Percentiles rank a stretch among this genome's conserved stretches.
These are phyloP conservation scores for Autographa gamma DNA, from an alignment of 2,888 invertebrate genomes.

Conservation along the genomic window DNA sequence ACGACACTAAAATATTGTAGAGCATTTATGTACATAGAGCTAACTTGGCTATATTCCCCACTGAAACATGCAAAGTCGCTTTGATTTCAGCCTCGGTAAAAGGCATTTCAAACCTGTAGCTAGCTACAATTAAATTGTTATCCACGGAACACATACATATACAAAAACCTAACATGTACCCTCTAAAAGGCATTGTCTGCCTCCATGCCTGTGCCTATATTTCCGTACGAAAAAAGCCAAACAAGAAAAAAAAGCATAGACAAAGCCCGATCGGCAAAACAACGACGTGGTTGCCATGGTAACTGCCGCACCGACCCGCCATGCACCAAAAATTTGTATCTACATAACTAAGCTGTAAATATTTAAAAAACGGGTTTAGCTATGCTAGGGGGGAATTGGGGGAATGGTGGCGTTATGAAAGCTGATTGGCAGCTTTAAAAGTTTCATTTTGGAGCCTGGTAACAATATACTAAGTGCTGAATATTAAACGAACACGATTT, in stretches of 20 bases:
- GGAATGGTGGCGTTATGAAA: constrained; percentile 29
- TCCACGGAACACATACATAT: constrained; percentile 32
- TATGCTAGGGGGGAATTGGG: constrained; percentile 45
- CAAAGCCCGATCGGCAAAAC: constrained; percentile 84
- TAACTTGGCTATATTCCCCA: background rate
- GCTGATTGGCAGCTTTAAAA: constrained; percentile 49
- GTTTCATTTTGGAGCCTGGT: constrained; percentile 30
- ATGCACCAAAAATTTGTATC: constrained; percentile 72
- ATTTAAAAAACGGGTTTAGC: constrained; percentile 55
- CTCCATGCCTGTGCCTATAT: constrained; percentile 70
- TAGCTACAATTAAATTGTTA: constrained; percentile 47
- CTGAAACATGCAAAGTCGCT: constrained; percentile 1
- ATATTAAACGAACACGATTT: constrained; percentile 24
- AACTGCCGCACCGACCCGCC: constrained; percentile 77
- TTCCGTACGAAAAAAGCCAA: constrained; percentile 73
- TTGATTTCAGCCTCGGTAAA: constrained; percentile 20
- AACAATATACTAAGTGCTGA: constrained; percentile 22
- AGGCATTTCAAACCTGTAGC: constrained; percentile 51
- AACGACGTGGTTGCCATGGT: constrained; percentile 81
- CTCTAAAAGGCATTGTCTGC: constrained; percentile 71
- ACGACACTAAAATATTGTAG: background rate
- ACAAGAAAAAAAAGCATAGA: constrained; percentile 73
- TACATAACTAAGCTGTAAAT: constrained; percentile 59
- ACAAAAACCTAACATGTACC: constrained; percentile 62
- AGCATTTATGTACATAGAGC: background rate